Conservation (phyloP, 1,140 invertebrate species). For the Diachasma alloeum region DNA sequence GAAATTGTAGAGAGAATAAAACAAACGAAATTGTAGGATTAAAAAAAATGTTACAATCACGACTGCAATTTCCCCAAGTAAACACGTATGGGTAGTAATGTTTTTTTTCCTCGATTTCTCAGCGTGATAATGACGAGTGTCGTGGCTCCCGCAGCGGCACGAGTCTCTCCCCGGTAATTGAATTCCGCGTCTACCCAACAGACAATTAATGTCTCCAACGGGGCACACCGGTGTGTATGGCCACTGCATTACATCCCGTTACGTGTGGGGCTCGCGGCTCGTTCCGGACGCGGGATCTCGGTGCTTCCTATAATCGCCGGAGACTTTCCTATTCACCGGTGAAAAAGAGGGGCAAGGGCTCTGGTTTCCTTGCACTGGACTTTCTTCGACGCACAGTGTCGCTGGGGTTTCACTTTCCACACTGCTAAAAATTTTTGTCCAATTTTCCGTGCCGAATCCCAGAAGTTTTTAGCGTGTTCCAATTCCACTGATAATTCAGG, state of each 20-base stretch:
- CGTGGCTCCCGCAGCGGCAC: neutral
- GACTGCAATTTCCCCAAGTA: neutral
- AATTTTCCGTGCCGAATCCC: too few species aligned
- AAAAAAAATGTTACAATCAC: neutral
- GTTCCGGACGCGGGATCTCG: neutral
- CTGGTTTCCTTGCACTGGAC: neutral
- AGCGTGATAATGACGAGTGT: conserved; percentile 5
- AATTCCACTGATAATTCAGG: too few species aligned
- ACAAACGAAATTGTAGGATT: neutral
- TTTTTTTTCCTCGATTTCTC: neutral
- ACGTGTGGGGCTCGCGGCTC: neutral
- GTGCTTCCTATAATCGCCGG: neutral
- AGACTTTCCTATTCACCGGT: neutral
- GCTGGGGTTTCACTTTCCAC: too few species aligned
- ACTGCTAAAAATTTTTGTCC: too few species aligned
- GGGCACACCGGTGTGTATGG: neutral
- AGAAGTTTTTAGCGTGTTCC: too few species aligned
- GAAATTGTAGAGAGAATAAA: too few species aligned
- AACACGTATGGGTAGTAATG: neutral
- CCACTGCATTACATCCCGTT: neutral
- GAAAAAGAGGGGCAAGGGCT: neutral
- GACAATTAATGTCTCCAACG: neutral
- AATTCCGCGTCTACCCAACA: neutral
- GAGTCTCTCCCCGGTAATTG: neutral
- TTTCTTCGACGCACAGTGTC: neutral